Conservation (phyloP, 2,888 invertebrate species). For the Erynnis tages region DNA sequence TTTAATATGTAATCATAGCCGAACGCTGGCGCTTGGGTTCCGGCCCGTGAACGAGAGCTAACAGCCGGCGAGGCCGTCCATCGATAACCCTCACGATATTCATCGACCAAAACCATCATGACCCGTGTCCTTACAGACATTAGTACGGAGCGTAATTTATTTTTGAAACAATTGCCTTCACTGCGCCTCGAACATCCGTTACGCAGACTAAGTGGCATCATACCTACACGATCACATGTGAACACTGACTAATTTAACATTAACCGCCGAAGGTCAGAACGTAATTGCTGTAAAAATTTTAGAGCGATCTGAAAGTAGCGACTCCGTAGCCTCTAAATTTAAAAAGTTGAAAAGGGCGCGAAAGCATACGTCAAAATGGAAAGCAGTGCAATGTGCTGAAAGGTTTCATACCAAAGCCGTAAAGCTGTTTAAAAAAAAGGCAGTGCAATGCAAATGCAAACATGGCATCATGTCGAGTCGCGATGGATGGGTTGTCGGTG, state of each 20-base stretch:
- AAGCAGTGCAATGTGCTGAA: constrained; percentile 43
- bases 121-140: constrained; percentile 26
- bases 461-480: constrained; percentile 37
- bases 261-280: constrained; percentile 51
- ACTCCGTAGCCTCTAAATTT: not conserved
- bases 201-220: constrained; percentile 13
- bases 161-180: constrained; percentile 28
- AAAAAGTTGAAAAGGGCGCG: constrained; percentile 3
- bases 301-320: not conserved
- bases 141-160: constrained; percentile 18
- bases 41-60: constrained; percentile 29
- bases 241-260: constrained; percentile 50
- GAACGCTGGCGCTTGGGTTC: constrained; percentile 34
- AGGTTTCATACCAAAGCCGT: no score
- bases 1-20: constrained; percentile 42
- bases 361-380: constrained; percentile 27
- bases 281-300: constrained; percentile 39
- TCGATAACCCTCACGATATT: constrained; percentile 35
- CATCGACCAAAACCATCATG: constrained; percentile 31
- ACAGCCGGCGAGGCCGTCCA: constrained; percentile 28
- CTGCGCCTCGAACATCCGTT: constrained; percentile 22
- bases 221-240: constrained; percentile 35
- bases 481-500: constrained; percentile 55
- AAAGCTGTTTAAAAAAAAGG: no score
- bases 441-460: no score